Evolutionary conservation across 1,140 invertebrate genomes (phyloP).

Genomic region (Trichogramma pretiosum): DNA sequence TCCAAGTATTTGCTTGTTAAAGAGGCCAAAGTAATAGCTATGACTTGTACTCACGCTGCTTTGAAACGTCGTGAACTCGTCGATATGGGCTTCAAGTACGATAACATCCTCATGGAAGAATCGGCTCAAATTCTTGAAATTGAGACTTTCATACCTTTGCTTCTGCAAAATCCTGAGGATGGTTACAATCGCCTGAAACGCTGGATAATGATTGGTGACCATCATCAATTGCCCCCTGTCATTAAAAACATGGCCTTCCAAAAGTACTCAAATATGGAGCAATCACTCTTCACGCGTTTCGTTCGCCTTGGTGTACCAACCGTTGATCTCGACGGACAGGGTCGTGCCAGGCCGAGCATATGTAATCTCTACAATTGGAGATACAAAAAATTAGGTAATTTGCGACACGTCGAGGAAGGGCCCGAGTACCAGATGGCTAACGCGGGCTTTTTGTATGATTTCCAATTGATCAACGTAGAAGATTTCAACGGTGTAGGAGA

Average conservation of each 20-base stretch:
- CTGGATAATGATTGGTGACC: conserved; percentile 99
- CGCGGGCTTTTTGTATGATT: conserved; percentile 86
- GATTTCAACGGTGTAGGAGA: conserved; percentile 97
- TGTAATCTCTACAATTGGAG: conserved; percentile 96
- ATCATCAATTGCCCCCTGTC: conserved; percentile 97
- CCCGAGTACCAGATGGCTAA: conserved; percentile 85
- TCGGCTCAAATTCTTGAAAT: conserved; percentile 98
- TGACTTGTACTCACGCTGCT: conserved; percentile 99
- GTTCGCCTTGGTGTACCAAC: conserved; percentile 94
- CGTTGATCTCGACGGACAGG: conserved; percentile 95
- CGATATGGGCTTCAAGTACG: conserved; percentile 92
- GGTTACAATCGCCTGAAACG: conserved; percentile 92
- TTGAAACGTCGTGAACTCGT: conserved; percentile 94
- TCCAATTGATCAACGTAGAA: conserved; percentile 93
- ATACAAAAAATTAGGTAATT: conserved; percentile 90
- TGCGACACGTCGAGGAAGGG: conserved; percentile 74
- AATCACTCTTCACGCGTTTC: conserved; percentile 93
- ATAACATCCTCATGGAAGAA: conserved; percentile 99
- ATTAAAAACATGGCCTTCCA: conserved; percentile 99
- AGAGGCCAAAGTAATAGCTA: conserved; percentile 99
- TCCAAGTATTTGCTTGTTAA: conserved; percentile 95
- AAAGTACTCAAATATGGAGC: conserved; percentile 99
- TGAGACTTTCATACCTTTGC: conserved; percentile 96
- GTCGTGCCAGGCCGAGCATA: conserved; percentile 84
- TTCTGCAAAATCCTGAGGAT: conserved; percentile 95